Evolutionary conservation across 2,113 vertebrate genomes (phyloP).

Genomic region (Cyanistes caeruleus): DNA sequence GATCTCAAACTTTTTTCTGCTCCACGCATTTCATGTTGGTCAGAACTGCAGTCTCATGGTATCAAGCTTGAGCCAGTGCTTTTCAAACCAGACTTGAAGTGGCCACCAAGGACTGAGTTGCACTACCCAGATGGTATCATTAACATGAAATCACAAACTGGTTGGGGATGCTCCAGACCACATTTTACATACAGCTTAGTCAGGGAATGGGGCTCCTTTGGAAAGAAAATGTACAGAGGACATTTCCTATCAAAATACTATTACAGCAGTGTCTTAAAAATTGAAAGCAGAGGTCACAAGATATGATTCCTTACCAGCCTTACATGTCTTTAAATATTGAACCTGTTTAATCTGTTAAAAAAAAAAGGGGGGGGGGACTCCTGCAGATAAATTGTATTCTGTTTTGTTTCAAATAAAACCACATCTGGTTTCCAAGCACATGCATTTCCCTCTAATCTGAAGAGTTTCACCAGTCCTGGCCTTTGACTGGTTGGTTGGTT

Average conservation of each 20-base stretch:
- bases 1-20: not conserved
- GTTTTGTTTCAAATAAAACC: not conserved
- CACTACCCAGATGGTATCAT: not conserved
- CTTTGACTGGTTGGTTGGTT: not conserved
- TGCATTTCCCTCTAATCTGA: not conserved
- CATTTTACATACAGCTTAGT: not conserved
- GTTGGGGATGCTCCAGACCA: not conserved
- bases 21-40: fast-evolving
- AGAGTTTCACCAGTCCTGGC: not conserved
- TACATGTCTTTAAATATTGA: not conserved
- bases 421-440: not conserved
- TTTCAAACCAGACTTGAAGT: not conserved
- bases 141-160: not conserved
- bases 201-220: not conserved
- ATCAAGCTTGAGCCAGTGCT: not conserved
- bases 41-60: not conserved
- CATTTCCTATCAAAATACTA: not conserved
- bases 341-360: not conserved
- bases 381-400: not conserved
- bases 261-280: not conserved
- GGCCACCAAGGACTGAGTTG: not conserved
- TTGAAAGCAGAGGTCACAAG: not conserved
- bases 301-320: not conserved
- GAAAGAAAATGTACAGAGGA: not conserved
- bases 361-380: not conserved